Evolutionary conservation across 2,797 vertebrate species (phyloP).

Genomic region (Spatula versicolor): DNA sequence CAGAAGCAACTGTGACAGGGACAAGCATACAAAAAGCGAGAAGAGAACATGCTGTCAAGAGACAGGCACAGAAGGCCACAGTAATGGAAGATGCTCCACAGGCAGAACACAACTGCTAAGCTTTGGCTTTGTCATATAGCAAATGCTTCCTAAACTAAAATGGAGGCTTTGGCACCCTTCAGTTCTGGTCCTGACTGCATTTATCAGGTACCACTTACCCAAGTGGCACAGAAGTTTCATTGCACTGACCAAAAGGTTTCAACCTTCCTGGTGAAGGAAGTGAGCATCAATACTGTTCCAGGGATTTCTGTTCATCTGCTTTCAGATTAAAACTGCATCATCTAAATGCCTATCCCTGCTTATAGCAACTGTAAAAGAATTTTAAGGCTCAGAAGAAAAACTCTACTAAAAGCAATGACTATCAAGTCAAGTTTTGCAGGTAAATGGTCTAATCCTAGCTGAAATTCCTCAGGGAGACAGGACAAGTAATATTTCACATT

Average conservation of each 20-base stretch:
- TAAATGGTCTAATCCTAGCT: not conserved
- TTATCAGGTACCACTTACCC: not conserved
- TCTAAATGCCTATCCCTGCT: not conserved
- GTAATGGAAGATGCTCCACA: not conserved
- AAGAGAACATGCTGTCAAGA: not conserved
- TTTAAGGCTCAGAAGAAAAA: not conserved
- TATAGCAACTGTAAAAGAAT: not conserved
- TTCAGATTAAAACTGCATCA: not conserved
- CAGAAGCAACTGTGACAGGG: not conserved
- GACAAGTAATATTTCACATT: not conserved
- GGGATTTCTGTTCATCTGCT: not conserved
- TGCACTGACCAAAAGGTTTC: not conserved
- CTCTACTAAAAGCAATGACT: not conserved
- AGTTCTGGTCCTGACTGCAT: not conserved
- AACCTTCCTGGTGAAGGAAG: not conserved
- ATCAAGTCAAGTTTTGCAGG: not conserved
- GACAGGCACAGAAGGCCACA: rapidly evolving
- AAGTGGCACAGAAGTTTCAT: not conserved
- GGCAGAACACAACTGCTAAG: not conserved
- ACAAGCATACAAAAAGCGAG: not conserved
- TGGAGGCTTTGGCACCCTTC: not conserved
- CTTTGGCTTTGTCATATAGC: not conserved
- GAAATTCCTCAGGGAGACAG: not conserved
- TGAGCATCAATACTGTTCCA: rapidly evolving
- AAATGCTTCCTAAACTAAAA: not conserved